Conservation (phyloP, 2,888 invertebrate genomes). For the Watsonalla binaria region DNA sequence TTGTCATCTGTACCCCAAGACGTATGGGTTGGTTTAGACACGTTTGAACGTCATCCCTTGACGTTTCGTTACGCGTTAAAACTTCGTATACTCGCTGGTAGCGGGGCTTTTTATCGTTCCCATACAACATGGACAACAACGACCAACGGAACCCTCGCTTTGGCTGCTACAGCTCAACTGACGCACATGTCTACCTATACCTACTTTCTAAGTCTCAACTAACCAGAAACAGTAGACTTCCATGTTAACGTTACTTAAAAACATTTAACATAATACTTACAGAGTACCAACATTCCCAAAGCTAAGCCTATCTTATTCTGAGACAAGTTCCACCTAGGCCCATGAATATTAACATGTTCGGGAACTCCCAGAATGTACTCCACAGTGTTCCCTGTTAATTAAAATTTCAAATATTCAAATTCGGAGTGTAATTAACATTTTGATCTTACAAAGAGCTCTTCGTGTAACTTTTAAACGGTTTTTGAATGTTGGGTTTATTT, state of each 20-base stretch:
- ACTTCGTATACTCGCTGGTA: no score
- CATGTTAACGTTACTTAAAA: not conserved
- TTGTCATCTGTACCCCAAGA: no score
- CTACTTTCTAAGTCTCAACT: no score
- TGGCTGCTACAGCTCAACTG: no score
- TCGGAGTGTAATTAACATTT: constrained; percentile 1
- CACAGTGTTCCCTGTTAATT: not conserved
- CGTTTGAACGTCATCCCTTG: no score
- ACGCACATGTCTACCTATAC: no score
- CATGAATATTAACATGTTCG: constrained; percentile 3
- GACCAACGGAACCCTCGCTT: no score
- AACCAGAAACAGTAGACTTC: no score
- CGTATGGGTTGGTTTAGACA: no score
- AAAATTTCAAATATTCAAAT: constrained; percentile 1
- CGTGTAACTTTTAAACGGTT: not conserved
- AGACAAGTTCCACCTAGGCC: not conserved
- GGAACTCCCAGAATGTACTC: not conserved
- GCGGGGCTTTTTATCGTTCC: no score
- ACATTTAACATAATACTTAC: not conserved
- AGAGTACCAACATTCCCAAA: not conserved
- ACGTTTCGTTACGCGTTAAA: no score
- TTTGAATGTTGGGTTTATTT: not conserved
- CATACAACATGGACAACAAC: no score
- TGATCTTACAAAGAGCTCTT: not conserved
- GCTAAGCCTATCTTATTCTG: not conserved